phyloP scores from a whole-genome alignment of 2,888 invertebrate species.

The Bembecia ichneumoniformis region DNA sequence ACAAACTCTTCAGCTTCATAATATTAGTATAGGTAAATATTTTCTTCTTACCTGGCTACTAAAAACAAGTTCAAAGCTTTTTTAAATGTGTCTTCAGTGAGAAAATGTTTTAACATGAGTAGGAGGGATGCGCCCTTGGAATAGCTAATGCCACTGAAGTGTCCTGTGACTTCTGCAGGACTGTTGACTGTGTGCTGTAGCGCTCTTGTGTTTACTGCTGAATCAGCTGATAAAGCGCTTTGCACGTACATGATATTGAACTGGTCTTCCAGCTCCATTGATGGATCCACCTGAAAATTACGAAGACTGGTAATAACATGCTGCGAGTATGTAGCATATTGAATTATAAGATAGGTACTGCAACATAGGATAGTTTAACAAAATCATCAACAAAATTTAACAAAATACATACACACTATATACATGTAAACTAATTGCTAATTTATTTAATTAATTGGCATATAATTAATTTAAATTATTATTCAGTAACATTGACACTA shows the following conservation, averaged over 20 bases:
- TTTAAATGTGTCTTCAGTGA: conserved; percentile 70
- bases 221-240: conserved; percentile 64
- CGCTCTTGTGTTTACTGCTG: conserved; percentile 59
- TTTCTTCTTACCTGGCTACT: conserved; percentile 37
- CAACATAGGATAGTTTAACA: too few species aligned
- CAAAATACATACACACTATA: too few species aligned
- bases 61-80: conserved; percentile 71
- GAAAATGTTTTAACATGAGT: conserved; percentile 76
- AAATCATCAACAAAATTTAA: too few species aligned
- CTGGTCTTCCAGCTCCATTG: conserved; percentile 76
- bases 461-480: too few species aligned
- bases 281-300: conserved; percentile 30
- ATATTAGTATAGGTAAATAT: too few species aligned
- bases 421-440: too few species aligned
- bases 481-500: too few species aligned
- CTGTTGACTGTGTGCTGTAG: conserved; percentile 73
- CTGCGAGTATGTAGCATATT: too few species aligned
- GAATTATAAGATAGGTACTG: too few species aligned
- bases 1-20: too few species aligned
- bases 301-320: neutral
- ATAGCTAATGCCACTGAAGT: conserved; percentile 79
- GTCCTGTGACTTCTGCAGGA: conserved; percentile 73
- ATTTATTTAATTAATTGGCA: too few species aligned
- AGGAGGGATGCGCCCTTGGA: conserved; percentile 76
- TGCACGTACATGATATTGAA: conserved; percentile 81